Base-by-base conservation (phyloP, 2,888 invertebrate genomes). In the Coleophora flavipennella region DNA sequence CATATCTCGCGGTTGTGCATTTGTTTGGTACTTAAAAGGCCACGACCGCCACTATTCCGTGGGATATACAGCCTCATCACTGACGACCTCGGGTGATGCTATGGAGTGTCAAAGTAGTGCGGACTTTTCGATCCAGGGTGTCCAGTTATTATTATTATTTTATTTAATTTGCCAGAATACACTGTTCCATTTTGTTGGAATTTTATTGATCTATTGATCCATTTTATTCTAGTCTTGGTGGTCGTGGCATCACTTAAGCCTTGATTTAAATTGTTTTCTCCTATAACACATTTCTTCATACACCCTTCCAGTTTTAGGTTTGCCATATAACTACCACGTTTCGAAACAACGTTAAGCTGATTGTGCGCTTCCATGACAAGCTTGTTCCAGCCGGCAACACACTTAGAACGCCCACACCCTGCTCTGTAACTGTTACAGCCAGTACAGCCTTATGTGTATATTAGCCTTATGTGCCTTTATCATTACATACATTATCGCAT, bases 221-320 rank as follows among this genome's bases (percentile, higher is more conserved):
- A 40, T 40, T 35, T 39, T 32, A 2, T 38, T 43, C 33, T 43
- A 38, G 9, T 40, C 38, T 12, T 43, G 25, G 26, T 43, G 35
- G 2, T 35, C 14, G 27, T 39, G 37, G 31, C 40, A 45, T 36
- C 37, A 42, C 14, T 38, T 44, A 8, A 41, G 12, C 10, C 35
- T 25, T 8, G 36, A 33, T 29, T 40, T 42, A 26, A 45, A 45
- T 13, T 35, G 6, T 39, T 29, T 41, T 33, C 38, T 35, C 10
- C 27, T 33, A 1, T 36, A n/a, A 33, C 38, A 33, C 42, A 42
- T 46, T 3, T 40, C 35, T n/a, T 40, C 35, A 29, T 40, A 43
- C 12, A 42, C 20, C 12, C 0, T 9, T 12, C 42, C 44, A 13
- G 25, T 3, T 4, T 8, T 35, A n/a, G 44, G 44, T 11, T 33